These are phyloP conservation scores for Chaetorhynchus papuensis DNA, from an alignment of 2,113 vertebrate species.

Conservation along the genomic window DNA sequence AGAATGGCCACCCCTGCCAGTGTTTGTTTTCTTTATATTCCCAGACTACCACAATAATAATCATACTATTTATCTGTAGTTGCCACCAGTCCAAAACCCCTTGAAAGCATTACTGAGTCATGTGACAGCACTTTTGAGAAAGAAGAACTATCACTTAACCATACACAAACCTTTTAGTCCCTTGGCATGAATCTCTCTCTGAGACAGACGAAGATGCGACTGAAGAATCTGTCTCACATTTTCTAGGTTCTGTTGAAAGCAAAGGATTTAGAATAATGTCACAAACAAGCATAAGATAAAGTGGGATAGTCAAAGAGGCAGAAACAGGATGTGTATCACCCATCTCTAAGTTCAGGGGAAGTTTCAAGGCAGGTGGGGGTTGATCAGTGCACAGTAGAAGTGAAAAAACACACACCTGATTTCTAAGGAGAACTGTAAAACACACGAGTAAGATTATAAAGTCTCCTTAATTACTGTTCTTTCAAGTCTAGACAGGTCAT, in stretches of 20 bases:
- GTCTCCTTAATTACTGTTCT: not conserved
- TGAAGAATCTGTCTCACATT: constrained; percentile 76
- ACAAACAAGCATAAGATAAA: not conserved
- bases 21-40: not conserved
- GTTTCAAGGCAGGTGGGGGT: not conserved
- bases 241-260: constrained; percentile 71
- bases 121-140: not conserved
- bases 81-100: not conserved
- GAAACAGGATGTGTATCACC: not conserved
- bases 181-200: constrained; percentile 74
- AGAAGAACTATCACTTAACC: not conserved
- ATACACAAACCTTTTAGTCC: constrained; percentile 77
- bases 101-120: not conserved
- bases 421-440: not conserved
- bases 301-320: not conserved
- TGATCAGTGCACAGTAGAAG: not conserved
- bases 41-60: not conserved
- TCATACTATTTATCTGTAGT: not conserved
- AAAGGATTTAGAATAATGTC: not conserved
- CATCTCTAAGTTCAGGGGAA: not conserved
- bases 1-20: not conserved
- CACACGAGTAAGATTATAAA: not conserved
- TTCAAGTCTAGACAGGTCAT: not conserved
- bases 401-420: not conserved
- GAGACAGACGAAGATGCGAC: constrained; percentile 75